A percentile compares a stretch with the other conserved stretches of the same genome.
Evolutionary conservation across 1,140 invertebrate genomes (phyloP).

Genomic region (Conus betulinus): DNA sequence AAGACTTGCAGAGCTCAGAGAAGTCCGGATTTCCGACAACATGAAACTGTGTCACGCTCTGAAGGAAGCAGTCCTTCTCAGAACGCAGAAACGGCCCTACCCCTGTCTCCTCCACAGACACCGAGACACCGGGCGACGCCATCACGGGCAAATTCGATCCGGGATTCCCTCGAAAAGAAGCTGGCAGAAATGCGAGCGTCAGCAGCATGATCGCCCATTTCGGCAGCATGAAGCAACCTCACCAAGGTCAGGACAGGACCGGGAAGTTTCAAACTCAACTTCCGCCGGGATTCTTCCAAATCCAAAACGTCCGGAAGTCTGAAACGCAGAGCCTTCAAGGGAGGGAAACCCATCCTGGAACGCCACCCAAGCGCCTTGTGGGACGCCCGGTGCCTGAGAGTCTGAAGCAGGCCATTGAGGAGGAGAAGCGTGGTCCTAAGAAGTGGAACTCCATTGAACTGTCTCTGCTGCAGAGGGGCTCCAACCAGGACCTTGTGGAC

Average conservation of each 20-base stretch:
- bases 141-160: neutral
- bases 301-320: neutral
- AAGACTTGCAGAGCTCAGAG: neutral
- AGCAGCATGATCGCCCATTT: slow-evolving; percentile 8
- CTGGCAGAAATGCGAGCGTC: slow-evolving; percentile 7
- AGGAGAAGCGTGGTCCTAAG: neutral
- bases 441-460: neutral
- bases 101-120: neutral
- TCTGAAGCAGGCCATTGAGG: slow-evolving; percentile 23
- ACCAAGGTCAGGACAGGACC: neutral
- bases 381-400: slow-evolving; percentile 30
- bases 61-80: no score
- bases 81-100: neutral
- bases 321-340: slow-evolving; percentile 5
- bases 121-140: neutral
- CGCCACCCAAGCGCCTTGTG: slow-evolving; percentile 36
- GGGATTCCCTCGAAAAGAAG: neutral
- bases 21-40: neutral
- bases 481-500: neutral
- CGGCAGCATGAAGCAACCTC: neutral
- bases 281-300: neutral
- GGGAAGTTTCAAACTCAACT: slow-evolving; percentile 24
- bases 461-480: neutral
- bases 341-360: neutral
- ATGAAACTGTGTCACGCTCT: no score